Percentiles rank a stretch among this genome's conserved stretches.
Conservation (phyloP, 2,113 vertebrate species). For the Gambusia holbrooki region DNA sequence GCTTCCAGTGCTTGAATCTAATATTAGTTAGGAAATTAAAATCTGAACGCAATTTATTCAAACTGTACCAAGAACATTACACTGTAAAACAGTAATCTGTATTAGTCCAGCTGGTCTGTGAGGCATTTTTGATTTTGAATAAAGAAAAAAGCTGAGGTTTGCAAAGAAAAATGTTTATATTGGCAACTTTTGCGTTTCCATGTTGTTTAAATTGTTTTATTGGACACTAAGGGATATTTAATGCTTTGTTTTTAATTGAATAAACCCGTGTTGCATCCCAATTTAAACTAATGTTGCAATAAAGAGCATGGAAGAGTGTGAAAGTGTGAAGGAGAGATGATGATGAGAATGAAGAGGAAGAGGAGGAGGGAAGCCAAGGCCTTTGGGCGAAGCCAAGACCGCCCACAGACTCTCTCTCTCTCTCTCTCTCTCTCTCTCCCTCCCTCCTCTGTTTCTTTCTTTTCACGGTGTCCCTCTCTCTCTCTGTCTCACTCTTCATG, state of each 20-base stretch:
- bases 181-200: neutral
- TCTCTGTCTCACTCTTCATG: conserved; percentile 11
- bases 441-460: conserved; percentile 24
- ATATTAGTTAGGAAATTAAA: neutral
- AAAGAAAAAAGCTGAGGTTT: neutral
- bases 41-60: neutral
- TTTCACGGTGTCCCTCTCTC: conserved; percentile 8
- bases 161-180: neutral
- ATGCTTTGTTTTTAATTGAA: conserved; percentile 6
- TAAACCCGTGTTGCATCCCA: neutral
- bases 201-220: neutral
- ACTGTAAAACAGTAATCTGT: neutral
- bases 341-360: conserved; percentile 40
- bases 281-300: neutral
- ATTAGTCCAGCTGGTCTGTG: neutral
- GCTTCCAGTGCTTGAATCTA: conserved; percentile 1
- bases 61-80: neutral
- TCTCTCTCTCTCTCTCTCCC: conserved; percentile 38
- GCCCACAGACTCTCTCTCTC: conserved; percentile 59
- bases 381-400: conserved; percentile 72
- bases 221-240: neutral
- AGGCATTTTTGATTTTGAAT: neutral
- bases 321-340: conserved; percentile 48
- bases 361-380: conserved; percentile 65
- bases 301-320: conserved; percentile 21